Conservation (phyloP, 2,888 invertebrate genomes). For the Nomada fucata region DNA sequence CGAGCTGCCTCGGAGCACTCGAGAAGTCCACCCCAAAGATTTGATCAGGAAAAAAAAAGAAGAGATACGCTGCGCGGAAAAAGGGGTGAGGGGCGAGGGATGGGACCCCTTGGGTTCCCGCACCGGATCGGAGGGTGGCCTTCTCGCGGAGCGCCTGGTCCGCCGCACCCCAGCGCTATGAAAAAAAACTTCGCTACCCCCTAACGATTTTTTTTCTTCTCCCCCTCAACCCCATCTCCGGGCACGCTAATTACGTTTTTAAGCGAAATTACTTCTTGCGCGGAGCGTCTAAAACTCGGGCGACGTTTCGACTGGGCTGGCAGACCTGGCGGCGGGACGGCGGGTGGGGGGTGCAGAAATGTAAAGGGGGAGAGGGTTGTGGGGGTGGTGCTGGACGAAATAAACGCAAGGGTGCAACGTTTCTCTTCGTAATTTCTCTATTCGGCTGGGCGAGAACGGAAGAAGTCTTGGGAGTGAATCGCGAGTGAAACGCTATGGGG, state of each 20-base stretch:
- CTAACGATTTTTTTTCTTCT: slow-evolving; percentile 75
- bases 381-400: slow-evolving; percentile 61
- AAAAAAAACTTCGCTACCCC: slow-evolving; percentile 79
- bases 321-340: slow-evolving; percentile 33
- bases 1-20: slow-evolving; percentile 67
- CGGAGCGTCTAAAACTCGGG: slow-evolving; percentile 48
- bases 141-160: slow-evolving; percentile 67
- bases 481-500: slow-evolving; percentile 12
- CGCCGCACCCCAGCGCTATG: slow-evolving; percentile 74
- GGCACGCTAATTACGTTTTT: slow-evolving; percentile 83
- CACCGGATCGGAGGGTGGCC: slow-evolving; percentile 65
- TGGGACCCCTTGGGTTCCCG: slow-evolving; percentile 67
- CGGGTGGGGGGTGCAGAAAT: neutral
- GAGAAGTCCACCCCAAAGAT: slow-evolving; percentile 78
- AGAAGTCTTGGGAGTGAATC: slow-evolving; percentile 28
- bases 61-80: slow-evolving; percentile 56
- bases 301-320: slow-evolving; percentile 48
- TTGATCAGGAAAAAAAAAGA: slow-evolving; percentile 69
- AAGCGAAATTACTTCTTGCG: slow-evolving; percentile 83
- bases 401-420: slow-evolving; percentile 54
- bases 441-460: slow-evolving; percentile 31
- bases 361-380: too few species aligned
- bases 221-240: slow-evolving; percentile 78
- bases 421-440: slow-evolving; percentile 37
- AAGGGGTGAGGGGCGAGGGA: slow-evolving; percentile 68